A percentile compares a stretch with the other conserved stretches of the same genome.
Evolutionary conservation across 2,113 vertebrate genomes (phyloP).

Genomic region (Prietella phreatophila): DNA sequence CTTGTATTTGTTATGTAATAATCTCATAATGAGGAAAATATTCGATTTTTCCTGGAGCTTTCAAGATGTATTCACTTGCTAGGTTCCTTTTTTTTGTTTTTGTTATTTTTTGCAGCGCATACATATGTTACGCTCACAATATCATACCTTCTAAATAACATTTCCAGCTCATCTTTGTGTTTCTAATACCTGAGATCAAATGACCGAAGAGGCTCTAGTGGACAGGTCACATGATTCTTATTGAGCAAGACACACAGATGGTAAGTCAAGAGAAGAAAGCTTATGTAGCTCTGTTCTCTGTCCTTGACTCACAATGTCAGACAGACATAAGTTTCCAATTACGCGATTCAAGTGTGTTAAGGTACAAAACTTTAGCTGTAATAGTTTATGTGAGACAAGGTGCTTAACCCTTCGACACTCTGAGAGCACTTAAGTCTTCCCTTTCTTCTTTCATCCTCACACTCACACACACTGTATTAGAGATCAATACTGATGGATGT

Average conservation of each 20-base stretch:
- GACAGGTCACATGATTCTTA: conserved; percentile 4
- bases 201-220: neutral
- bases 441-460: neutral
- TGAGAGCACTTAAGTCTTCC: conserved; percentile 35
- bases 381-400: conserved; percentile 64
- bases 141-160: neutral
- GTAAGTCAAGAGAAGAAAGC: conserved; percentile 25
- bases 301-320: conserved; percentile 68
- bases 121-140: neutral
- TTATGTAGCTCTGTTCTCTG: conserved; percentile 46
- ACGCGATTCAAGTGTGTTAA: conserved; percentile 61
- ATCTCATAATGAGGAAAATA: neutral
- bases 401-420: conserved; percentile 71
- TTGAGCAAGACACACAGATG: neutral
- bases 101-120: neutral
- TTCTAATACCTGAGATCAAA: neutral
- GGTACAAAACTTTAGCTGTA: conserved; percentile 63
- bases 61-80: too few relatives aligned
- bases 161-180: neutral
- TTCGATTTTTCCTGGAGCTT: neutral
- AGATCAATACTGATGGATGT: conserved; percentile 65
- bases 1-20: neutral
- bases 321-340: conserved; percentile 68
- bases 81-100: neutral
- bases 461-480: conserved; percentile 60